Evolutionary conservation across 2,888 invertebrate species (phyloP), one percentile per base, ranked within the genome.

Genomic region (Cybosia mesomella): DNA sequence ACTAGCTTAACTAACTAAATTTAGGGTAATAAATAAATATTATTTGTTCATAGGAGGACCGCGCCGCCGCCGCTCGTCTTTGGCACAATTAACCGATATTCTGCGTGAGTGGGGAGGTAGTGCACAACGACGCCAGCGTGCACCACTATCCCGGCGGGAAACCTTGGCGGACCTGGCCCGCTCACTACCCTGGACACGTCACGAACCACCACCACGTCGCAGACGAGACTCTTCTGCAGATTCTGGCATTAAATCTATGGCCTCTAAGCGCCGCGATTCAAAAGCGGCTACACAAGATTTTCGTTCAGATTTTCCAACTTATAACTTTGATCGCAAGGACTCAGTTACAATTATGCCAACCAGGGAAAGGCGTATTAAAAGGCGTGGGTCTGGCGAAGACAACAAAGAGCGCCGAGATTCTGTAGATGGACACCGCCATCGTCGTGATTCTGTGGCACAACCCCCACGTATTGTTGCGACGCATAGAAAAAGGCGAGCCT

Each of bases 191-290:
- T 98, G 98, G 98, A 96, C 97, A 21, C 96, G 97, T 34, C 94
- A 95, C 83, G 92, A 94, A 67, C 95, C 95, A 9, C 95, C 96
- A 0, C 95, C 95, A 1, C 95, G 97, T 49, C 98, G 98, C 85
- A 95, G 98, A n/a, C 96, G 98, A 64, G 98, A 98, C 87, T 98
- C 98, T 32, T 98, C 98, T 70, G 98, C 98, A 59, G 98, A 98
- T 89, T 97, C 98, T 0, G 98, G 98, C 62, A 97, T 98, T 76
- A 96, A 97, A 85, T 97, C 97, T 34, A 96, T 96, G 87, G 96
- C 96, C 66, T 97, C 97, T 4, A 96, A 96, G 79, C 95, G 97
- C 18, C 95, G 97, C 13, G 97, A 97, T 81, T 97, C 97, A 18
- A 96, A 97, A 89, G 96, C 95, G 22, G 94, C 90, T 13, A 93